phyloP scores from a whole-genome alignment of 2,113 vertebrate genomes.

The Geothlypis trichas region DNA sequence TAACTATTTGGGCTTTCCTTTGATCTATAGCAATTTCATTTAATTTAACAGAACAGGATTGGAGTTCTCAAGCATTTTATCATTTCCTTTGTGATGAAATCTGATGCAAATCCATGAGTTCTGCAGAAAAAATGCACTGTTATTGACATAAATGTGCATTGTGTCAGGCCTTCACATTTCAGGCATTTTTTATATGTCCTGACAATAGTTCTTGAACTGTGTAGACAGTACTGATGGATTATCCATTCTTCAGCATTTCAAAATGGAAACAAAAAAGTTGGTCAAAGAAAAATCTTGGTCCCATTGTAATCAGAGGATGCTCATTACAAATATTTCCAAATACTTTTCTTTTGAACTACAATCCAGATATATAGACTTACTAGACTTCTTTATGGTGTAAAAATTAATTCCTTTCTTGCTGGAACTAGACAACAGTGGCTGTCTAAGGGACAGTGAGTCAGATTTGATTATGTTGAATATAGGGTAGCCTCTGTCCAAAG shows the following conservation, averaged over 20 bases:
- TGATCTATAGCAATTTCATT: constrained; percentile 57
- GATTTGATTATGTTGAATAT: not conserved
- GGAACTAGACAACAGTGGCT: not conserved
- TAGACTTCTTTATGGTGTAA: not conserved
- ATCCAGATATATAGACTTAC: not conserved
- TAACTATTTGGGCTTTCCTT: constrained; percentile 34
- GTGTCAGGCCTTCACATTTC: constrained; percentile 47
- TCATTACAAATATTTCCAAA: constrained; percentile 24
- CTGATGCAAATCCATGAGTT: constrained; percentile 53
- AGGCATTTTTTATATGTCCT: constrained; percentile 41
- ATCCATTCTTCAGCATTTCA: constrained; percentile 59
- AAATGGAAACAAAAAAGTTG: constrained; percentile 43
- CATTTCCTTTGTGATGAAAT: constrained; percentile 57
- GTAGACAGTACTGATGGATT: constrained; percentile 61
- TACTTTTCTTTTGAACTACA: not conserved
- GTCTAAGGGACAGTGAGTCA: not conserved
- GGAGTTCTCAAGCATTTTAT: constrained; percentile 54
- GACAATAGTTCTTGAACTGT: constrained; percentile 59
- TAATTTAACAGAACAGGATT: constrained; percentile 52
- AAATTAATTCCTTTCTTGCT: not conserved
- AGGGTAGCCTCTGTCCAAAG: not conserved
- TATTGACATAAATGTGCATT: constrained; percentile 64
- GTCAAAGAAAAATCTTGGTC: not conserved
- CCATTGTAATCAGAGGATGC: not conserved
- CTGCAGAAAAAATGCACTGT: constrained; percentile 38